Evolutionary conservation across 2,113 vertebrate genomes (phyloP).

Genomic region (Micromys minutus): DNA sequence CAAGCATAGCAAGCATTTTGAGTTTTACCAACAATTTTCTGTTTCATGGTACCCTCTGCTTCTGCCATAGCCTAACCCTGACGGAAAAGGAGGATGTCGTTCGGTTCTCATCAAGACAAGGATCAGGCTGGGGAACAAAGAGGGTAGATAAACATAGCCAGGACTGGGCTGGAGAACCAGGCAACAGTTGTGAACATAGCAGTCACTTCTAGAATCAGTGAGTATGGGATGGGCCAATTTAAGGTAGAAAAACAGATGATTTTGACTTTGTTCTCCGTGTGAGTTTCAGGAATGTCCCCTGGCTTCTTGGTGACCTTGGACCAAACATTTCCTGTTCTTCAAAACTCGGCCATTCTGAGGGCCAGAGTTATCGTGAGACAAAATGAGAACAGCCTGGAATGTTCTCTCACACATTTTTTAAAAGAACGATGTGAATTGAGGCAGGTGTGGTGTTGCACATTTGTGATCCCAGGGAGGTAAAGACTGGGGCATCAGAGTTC

Average conservation of each 20-base stretch:
- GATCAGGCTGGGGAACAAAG: background rate
- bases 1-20: background rate
- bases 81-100: background rate
- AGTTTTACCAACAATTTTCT: background rate
- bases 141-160: background rate
- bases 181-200: background rate
- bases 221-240: background rate
- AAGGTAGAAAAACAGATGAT: background rate
- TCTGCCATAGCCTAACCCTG: background rate
- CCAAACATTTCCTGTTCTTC: background rate
- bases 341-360: background rate
- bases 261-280: background rate
- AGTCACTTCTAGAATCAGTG: background rate
- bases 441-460: background rate
- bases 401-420: background rate
- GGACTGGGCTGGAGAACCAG: background rate
- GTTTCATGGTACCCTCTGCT: background rate
- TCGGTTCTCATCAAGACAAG: background rate
- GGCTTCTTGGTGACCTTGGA: conserved; percentile 6
- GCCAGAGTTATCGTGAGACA: background rate
- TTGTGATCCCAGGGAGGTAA: background rate
- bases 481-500: background rate
- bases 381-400: background rate
- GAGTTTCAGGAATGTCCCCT: background rate
- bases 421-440: background rate